Base-by-base conservation (phyloP, 2,888 invertebrate species). In the Pachymerium ferrugineum region DNA sequence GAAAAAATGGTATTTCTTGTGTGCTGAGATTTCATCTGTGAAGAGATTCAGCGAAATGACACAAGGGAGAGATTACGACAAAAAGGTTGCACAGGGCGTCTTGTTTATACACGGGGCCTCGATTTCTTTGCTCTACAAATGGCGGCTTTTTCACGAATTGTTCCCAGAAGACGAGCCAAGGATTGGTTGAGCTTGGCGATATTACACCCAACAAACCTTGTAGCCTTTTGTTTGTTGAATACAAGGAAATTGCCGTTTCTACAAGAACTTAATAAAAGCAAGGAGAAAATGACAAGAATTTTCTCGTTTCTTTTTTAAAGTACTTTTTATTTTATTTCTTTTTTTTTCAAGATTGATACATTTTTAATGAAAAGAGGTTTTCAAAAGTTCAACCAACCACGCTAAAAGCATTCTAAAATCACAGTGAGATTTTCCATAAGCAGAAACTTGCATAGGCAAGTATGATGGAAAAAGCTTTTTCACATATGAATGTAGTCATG, bases 101-200 rank as follows among this genome's bases (percentile, higher is more conserved):
- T 62, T 62, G 62, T 62, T 62, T 62, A 62, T 62, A 62, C 62
- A 62, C 62, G 62, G 25, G 62, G 12, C 62, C 62, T 62, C 62
- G 62, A 62, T 62, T 62, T 62, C 25, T 62, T 62, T 62, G 62
- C 62, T 62, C 62, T 62, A 25, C 62, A 62, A 62, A 62, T 62
- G 62, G 62, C 4, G 62, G 25, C n/a, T 62, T 62, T 62, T 62
- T 62, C 62, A 62, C 62, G 12, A 62, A 62, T 62, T 62, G 62
- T 62, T 62, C 62, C 62, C 62, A 5, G 62, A 62, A 62, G 62
- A 62, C 62, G 62, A 62, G 62, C 22, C 62, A 62, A 62, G 62
- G 62, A 62, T 62, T 62, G 62, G 62, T n/a, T 62, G 28, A 14
- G 62, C 62, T 28, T 28, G 25, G 10, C 25, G 12, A 62, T 62